A percentile compares a stretch with the other conserved stretches of the same genome.
Evolutionary conservation across 2,113 vertebrate genomes (phyloP).

Genomic region (Gopherus flavomarginatus): DNA sequence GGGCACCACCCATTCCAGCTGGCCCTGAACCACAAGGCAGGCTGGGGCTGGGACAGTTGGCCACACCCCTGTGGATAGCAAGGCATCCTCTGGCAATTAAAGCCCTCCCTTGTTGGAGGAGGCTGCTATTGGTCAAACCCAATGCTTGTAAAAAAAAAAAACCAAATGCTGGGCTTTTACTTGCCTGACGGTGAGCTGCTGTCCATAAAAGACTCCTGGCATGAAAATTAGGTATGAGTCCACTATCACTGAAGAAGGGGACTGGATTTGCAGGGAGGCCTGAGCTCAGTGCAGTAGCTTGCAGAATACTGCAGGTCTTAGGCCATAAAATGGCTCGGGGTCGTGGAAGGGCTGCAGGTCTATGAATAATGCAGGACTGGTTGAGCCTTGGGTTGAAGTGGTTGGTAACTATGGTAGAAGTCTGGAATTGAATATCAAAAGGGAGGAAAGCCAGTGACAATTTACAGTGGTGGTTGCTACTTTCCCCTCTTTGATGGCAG

Average conservation of each 20-base stretch:
- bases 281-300: background rate
- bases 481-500: background rate
- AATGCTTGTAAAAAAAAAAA: background rate
- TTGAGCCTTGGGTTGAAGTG: background rate
- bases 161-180: background rate
- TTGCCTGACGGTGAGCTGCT: background rate
- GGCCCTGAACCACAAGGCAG: slow-evolving; percentile 54
- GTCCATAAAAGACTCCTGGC: background rate
- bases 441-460: background rate
- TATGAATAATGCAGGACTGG: slow-evolving; percentile 12
- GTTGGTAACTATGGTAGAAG: background rate
- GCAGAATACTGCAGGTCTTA: slow-evolving; percentile 16
- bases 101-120: background rate
- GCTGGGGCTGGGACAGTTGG: background rate
- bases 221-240: background rate
- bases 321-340: slow-evolving; percentile 5
- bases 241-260: slow-evolving; percentile 10
- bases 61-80: slow-evolving; percentile 30
- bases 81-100: slow-evolving; percentile 31
- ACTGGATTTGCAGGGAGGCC: background rate
- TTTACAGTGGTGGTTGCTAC: background rate
- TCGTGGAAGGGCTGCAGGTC: background rate
- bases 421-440: background rate
- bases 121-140: background rate
- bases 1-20: background rate